Percentiles rank a stretch among this genome's conserved stretches.
These are phyloP conservation scores for Eulemur coronatus DNA, from an alignment of 2,797 vertebrate genomes.

Conservation along the genomic window DNA sequence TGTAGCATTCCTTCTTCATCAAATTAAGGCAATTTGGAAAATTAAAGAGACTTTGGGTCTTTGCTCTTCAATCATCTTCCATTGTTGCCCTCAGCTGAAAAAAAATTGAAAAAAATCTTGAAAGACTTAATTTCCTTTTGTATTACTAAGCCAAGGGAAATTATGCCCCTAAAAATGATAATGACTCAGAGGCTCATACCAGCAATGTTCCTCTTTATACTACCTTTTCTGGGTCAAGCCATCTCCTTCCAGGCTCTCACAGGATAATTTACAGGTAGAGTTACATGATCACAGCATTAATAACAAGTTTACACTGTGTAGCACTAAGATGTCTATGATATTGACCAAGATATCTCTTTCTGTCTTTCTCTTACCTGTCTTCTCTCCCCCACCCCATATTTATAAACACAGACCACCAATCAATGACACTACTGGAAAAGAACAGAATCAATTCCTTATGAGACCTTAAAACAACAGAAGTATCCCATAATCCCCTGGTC, in stretches of 20 bases:
- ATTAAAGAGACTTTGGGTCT: conserved; percentile 82
- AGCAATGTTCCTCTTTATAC: background rate
- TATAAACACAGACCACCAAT: background rate
- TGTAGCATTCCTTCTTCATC: conserved; percentile 83
- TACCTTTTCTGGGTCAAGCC: background rate
- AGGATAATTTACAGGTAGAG: background rate
- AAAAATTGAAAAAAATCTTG: conserved; percentile 63
- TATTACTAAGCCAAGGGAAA: background rate
- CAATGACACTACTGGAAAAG: background rate
- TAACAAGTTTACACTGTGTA: background rate
- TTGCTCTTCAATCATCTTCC: conserved; percentile 82
- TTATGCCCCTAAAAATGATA: conserved; percentile 16
- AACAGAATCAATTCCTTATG: conserved; percentile 5
- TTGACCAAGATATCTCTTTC: accelerated
- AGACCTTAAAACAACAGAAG: background rate
- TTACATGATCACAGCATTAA: background rate
- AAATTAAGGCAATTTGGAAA: conserved; percentile 86
- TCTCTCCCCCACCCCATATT: background rate
- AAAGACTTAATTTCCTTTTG: conserved; percentile 53
- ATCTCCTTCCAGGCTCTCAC: background rate
- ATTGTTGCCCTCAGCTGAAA: conserved; percentile 74
- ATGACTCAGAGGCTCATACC: background rate
- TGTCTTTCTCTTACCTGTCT: background rate
- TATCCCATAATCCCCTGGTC: background rate
- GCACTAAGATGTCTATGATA: background rate